phyloP scores from a whole-genome alignment of 2,888 invertebrate species.

The Baronia brevicornis region DNA sequence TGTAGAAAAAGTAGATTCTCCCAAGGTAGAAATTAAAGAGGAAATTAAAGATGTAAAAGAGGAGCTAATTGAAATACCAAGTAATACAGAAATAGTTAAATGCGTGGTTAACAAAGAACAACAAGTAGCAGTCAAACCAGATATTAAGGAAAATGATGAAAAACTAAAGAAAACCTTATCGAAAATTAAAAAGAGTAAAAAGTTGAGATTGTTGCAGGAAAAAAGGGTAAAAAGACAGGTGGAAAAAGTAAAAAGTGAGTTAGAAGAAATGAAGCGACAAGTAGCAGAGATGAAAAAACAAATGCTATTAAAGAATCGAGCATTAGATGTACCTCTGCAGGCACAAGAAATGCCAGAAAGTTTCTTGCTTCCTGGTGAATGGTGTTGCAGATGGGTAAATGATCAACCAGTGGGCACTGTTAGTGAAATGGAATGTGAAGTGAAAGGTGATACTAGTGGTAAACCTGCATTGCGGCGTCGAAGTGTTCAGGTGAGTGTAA shows the following conservation, averaged over 20 bases:
- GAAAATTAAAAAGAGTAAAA: slow-evolving; percentile 48
- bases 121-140: background rate
- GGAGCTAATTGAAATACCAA: slow-evolving; percentile 9
- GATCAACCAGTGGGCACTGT: slow-evolving; percentile 79
- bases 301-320: slow-evolving; percentile 42
- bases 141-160: slow-evolving; percentile 18
- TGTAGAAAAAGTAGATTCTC: slow-evolving; percentile 27
- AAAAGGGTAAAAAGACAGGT: slow-evolving; percentile 54
- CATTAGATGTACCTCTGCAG: slow-evolving; percentile 22
- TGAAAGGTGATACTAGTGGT: slow-evolving; percentile 43
- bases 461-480: slow-evolving; percentile 56
- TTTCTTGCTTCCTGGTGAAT: slow-evolving; percentile 68
- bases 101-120: slow-evolving; percentile 14
- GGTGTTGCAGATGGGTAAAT: slow-evolving; percentile 82
- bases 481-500: slow-evolving; percentile 49
- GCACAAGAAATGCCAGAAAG: slow-evolving; percentile 39
- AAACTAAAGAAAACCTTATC: slow-evolving; percentile 30
- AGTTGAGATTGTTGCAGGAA: slow-evolving; percentile 40
- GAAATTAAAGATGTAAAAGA: slow-evolving; percentile 17
- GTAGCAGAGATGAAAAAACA: slow-evolving; percentile 55
- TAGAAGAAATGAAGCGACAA: slow-evolving; percentile 54
- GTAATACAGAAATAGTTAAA: slow-evolving; percentile 7
- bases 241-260: slow-evolving; percentile 48
- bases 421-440: slow-evolving; percentile 53
- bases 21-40: slow-evolving; percentile 26